phyloP scores from a whole-genome alignment of 2,888 invertebrate genomes.

The Meiosimyza decipiens region DNA sequence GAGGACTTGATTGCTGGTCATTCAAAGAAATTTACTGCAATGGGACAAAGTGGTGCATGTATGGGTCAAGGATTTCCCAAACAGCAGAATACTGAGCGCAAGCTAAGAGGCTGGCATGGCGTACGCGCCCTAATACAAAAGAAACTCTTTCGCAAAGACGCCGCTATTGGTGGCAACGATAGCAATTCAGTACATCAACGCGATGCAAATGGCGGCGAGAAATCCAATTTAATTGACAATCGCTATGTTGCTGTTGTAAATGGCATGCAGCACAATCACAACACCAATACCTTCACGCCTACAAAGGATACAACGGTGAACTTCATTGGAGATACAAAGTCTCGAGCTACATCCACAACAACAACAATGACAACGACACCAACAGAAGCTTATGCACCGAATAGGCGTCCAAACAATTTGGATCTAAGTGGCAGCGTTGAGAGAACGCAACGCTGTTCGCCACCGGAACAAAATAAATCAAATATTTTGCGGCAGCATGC shows the following conservation, averaged over 20 bases:
- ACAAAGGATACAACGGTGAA: constrained; percentile 52
- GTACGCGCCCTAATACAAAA: constrained; percentile 66
- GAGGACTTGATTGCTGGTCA: constrained; percentile 62
- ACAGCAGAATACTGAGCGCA: constrained; percentile 65
- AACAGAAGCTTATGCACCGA: constrained; percentile 39
- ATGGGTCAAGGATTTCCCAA: constrained; percentile 66
- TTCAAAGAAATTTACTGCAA: constrained; percentile 48
- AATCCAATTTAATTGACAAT: constrained; percentile 64
- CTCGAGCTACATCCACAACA: constrained; percentile 39
- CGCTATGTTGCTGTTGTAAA: constrained; percentile 46
- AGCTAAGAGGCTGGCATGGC: constrained; percentile 65
- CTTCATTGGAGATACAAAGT: constrained; percentile 46
- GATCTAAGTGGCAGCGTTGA: constrained; percentile 57
- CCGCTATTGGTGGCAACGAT: constrained; percentile 42
- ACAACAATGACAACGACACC: constrained; percentile 35
- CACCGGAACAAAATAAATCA: constrained; percentile 30
- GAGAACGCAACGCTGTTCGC: neutral
- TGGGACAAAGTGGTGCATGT: constrained; percentile 27
- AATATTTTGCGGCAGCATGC: neutral
- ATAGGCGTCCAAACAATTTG: constrained; percentile 60
- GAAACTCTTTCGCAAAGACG: constrained; percentile 64
- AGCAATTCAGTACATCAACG: constrained; percentile 3
- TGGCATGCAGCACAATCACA: neutral
- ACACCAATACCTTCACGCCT: constrained; percentile 42
- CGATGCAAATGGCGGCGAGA: constrained; percentile 56